Evolutionary conservation across 2,113 vertebrate species (phyloP).

Genomic region (Callopanchax toddi): DNA sequence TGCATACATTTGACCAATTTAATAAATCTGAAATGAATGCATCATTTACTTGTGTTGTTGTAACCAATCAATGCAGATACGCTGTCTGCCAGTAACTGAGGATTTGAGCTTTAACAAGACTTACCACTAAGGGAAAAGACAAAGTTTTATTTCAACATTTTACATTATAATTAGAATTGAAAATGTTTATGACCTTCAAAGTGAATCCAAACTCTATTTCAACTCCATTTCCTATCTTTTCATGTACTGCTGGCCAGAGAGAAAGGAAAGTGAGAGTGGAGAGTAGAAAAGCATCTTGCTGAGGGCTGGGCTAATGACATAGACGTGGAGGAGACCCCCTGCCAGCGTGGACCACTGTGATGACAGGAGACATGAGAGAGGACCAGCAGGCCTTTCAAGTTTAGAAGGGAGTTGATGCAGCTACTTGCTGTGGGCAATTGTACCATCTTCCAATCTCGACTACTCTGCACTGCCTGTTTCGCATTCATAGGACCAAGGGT

Average conservation of each 20-base stretch:
- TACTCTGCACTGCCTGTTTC: conserved; percentile 27
- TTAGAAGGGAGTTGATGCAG: conserved; percentile 59
- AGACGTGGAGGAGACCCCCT: conserved; percentile 64
- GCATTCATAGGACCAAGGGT: conserved; percentile 28
- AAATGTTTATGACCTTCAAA: conserved; percentile 9
- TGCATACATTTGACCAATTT: too few species aligned
- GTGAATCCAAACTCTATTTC: conserved; percentile 4
- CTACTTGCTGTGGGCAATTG: conserved; percentile 59
- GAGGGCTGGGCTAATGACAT: conserved; percentile 70
- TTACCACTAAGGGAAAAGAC: too few species aligned
- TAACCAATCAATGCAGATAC: too few species aligned
- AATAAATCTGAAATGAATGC: too few species aligned
- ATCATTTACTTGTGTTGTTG: too few species aligned
- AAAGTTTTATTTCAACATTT: background rate
- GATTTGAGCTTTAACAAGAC: too few species aligned
- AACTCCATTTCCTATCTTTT: background rate
- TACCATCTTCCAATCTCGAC: conserved; percentile 44
- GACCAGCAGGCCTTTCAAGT: conserved; percentile 66
- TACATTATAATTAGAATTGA: background rate
- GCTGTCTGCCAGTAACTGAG: too few species aligned
- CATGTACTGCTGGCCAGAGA: conserved; percentile 29
- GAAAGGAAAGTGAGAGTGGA: conserved; percentile 36
- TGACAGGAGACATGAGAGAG: conserved; percentile 70
- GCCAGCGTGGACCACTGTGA: conserved; percentile 55
- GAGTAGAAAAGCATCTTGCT: conserved; percentile 51